phyloP scores from a whole-genome alignment of 2,888 invertebrate species.

The Nemoura dubitans region DNA sequence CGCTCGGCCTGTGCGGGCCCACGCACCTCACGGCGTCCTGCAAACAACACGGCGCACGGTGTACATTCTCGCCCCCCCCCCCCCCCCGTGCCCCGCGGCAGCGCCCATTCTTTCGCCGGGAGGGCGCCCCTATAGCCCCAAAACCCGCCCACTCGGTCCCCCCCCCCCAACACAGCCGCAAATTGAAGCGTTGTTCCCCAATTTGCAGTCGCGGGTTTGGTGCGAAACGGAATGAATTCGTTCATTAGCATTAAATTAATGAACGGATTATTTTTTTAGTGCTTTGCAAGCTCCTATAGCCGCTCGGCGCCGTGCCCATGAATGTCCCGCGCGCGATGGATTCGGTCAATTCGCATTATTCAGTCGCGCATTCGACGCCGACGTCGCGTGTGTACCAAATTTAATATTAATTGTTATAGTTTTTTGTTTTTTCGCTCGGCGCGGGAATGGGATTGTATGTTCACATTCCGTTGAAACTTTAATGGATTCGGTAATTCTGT shows the following conservation, averaged over 20 bases:
- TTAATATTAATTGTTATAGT: neutral
- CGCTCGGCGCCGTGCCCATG: no score
- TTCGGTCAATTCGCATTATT: neutral
- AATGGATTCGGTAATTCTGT: neutral
- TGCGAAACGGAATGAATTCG: slow-evolving; percentile 26
- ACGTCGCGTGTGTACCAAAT: neutral
- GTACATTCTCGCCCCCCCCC: neutral
- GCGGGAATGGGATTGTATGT: neutral
- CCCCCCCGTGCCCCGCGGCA: neutral
- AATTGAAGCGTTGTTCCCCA: slow-evolving; percentile 41
- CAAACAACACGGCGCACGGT: no score
- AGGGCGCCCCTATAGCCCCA: no score
- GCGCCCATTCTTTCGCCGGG: neutral
- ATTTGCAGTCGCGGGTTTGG: slow-evolving; percentile 42
- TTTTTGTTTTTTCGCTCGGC: neutral
- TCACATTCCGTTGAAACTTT: neutral
- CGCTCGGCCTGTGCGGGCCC: no score
- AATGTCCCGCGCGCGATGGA: no score
- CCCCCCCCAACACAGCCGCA: no score
- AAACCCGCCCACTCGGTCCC: no score
- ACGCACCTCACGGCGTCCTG: no score
- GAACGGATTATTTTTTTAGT: neutral
- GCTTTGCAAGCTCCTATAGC: no score
- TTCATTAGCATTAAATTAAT: slow-evolving; percentile 18
- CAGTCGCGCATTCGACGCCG: neutral